phyloP scores from a whole-genome alignment of 2,888 invertebrate species.

The Micropterix aruncella region DNA sequence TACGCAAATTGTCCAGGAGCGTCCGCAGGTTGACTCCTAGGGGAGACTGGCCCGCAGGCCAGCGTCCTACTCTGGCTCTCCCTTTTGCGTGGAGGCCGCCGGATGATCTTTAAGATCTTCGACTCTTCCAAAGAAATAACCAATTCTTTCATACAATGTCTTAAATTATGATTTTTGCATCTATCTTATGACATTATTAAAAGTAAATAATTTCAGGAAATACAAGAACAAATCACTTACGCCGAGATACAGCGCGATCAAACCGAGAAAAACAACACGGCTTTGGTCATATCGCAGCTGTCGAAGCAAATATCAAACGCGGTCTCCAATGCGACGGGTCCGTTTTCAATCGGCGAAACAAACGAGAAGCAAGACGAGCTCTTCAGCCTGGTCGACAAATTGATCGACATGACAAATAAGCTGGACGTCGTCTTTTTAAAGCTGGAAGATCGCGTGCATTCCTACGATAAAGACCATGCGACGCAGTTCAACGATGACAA shows the following conservation, averaged over 20 bases:
- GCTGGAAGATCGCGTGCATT: conserved; percentile 24
- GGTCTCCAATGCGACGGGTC: conserved; percentile 3
- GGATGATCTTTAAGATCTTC: too few relatives aligned
- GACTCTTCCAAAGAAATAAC: too few relatives aligned
- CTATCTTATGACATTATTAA: too few relatives aligned
- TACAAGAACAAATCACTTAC: conserved; percentile 12
- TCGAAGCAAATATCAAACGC: conserved; percentile 6
- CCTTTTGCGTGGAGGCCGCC: too few relatives aligned
- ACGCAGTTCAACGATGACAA: conserved; percentile 2
- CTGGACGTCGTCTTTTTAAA: conserved; percentile 31
- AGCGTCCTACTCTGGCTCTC: too few relatives aligned
- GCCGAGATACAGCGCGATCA: conserved; percentile 8
- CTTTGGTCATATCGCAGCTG: conserved; percentile 8
- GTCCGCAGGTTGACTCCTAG: too few relatives aligned
- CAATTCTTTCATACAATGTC: too few relatives aligned
- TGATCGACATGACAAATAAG: conserved; percentile 29
- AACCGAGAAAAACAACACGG: conserved; percentile 7
- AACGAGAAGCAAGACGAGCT: conserved; percentile 18
- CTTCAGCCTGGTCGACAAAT: conserved; percentile 31
- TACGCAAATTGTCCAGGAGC: too few relatives aligned
- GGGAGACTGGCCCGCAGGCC: too few relatives aligned
- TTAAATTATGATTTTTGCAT: too few relatives aligned
- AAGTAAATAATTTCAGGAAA: conserved; percentile 12
- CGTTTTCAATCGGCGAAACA: conserved; percentile 1
- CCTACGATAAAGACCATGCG: conserved; percentile 14